These are phyloP conservation scores for Chiloscyllium punctatum DNA, from an alignment of 2,797 vertebrate genomes.

Conservation along the genomic window DNA sequence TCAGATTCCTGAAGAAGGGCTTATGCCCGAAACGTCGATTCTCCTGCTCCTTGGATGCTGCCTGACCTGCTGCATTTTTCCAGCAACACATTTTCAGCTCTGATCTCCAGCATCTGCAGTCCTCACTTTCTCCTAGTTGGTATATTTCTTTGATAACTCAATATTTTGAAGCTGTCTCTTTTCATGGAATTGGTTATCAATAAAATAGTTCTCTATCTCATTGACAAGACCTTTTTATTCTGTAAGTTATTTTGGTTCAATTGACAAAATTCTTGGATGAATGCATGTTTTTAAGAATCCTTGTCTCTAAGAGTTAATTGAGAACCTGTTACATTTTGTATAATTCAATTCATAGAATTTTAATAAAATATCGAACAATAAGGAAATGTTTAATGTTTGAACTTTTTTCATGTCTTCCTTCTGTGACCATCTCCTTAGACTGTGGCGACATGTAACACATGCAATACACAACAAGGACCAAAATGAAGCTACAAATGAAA, in stretches of 20 bases:
- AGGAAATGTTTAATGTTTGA: not conserved
- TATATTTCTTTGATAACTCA: not conserved
- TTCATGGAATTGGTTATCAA: not conserved
- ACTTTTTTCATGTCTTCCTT: not conserved
- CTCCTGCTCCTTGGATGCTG: too few relatives aligned
- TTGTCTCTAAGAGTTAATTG: not conserved
- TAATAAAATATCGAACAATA: not conserved
- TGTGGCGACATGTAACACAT: slow-evolving; percentile 95
- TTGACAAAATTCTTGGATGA: not conserved
- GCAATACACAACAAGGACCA: slow-evolving; percentile 97
- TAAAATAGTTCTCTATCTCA: not conserved
- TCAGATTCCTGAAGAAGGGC: too few relatives aligned
- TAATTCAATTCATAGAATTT: not conserved
- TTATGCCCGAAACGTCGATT: too few relatives aligned
- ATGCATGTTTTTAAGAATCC: not conserved
- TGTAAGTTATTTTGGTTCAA: not conserved
- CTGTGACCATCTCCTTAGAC: slow-evolving; percentile 56
- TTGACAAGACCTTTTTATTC: not conserved
- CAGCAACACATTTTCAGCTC: too few relatives aligned
- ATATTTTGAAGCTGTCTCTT: not conserved
- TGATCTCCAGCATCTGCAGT: too few relatives aligned
- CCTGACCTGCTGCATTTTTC: too few relatives aligned
- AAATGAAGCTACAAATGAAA: slow-evolving; percentile 92
- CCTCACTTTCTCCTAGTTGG: not conserved
- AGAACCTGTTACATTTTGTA: not conserved